Base-by-base conservation (phyloP, 1,140 invertebrate species). In the Drosophila micromelanica region DNA sequence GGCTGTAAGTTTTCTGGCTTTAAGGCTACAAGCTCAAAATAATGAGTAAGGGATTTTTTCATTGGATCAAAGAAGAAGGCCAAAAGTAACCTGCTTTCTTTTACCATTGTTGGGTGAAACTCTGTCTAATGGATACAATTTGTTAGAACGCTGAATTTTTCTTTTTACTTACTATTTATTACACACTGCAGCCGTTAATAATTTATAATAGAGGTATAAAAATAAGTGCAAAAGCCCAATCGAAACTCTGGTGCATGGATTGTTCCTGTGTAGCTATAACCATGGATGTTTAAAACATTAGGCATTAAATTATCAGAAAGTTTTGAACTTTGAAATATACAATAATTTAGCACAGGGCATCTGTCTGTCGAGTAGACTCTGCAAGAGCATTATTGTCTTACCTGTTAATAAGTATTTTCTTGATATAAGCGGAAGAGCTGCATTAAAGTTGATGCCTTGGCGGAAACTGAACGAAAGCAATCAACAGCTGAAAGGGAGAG, bases 391-490 rank as follows among this genome's bases (percentile, higher is more conserved):
- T 27, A 2, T 13, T 59, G 2, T 6, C 8, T 46, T 52, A 51
- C 15, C 75, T 80, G 60, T 23, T 65, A 79, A 69, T 62, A 54
- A 23, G 55, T 61, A 48, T 64, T 42, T 37, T 62, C 45, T 35
- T 49, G 8, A 54, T 43, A 23, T 0, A 42, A 59, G 51, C 82
- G 82, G 81, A 87, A 85, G 70, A 80, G 63, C 61, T 23, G 46
- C 52, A 80, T 79, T 61, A 61, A 48, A 65, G 7, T 15, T 15
- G 27, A 80, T 76, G 62, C 54, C 17, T 13, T 3, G 45, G 13
- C 54, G 55, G 45, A 64, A 80, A 78, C 62, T 78, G 27, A 68
- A 73, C 72, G 67, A 82, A 78, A 76, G 51, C 32, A 80, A 80
- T 59, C 77, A 85, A 85, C 80, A 85, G 80, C 80, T 80, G 71